These are phyloP conservation scores for Chrosomus eos DNA, from an alignment of 2,797 vertebrate species.

Conservation along the genomic window DNA sequence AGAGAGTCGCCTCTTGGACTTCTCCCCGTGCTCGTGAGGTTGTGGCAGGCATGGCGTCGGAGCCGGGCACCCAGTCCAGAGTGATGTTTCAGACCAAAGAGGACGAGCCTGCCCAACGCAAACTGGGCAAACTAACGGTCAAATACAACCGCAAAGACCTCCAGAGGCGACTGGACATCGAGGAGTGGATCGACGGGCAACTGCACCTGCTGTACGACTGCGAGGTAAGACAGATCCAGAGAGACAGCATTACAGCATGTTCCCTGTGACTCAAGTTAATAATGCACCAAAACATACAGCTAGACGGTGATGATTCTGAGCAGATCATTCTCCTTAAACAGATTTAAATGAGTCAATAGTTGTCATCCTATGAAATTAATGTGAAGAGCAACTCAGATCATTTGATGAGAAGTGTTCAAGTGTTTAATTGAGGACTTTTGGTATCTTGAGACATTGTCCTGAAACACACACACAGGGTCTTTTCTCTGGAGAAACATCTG, in stretches of 20 bases:
- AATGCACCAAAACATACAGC: not conserved
- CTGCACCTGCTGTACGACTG: slow-evolving; percentile 93
- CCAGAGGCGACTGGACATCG: slow-evolving; percentile 92
- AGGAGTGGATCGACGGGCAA: slow-evolving; percentile 93
- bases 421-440: not conserved
- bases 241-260: not conserved
- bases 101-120: slow-evolving; percentile 84
- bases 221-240: slow-evolving; percentile 76
- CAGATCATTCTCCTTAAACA: not conserved
- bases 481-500: not conserved
- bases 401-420: not conserved
- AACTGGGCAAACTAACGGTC: slow-evolving; percentile 91
- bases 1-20: slow-evolving; percentile 60
- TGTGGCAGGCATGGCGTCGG: slow-evolving; percentile 84
- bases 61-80: slow-evolving; percentile 83
- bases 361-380: too few species aligned
- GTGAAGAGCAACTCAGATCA: not conserved
- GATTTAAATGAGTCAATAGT: not conserved
- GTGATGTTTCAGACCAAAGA: slow-evolving; percentile 87
- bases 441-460: not conserved
- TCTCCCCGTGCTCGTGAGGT: slow-evolving; percentile 72
- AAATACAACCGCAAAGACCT: slow-evolving; percentile 95
- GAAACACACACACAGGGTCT: not conserved
- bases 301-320: not conserved
- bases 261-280: not conserved